phyloP scores from a whole-genome alignment of 2,113 vertebrate genomes.

The Pseudorasbora parva region DNA sequence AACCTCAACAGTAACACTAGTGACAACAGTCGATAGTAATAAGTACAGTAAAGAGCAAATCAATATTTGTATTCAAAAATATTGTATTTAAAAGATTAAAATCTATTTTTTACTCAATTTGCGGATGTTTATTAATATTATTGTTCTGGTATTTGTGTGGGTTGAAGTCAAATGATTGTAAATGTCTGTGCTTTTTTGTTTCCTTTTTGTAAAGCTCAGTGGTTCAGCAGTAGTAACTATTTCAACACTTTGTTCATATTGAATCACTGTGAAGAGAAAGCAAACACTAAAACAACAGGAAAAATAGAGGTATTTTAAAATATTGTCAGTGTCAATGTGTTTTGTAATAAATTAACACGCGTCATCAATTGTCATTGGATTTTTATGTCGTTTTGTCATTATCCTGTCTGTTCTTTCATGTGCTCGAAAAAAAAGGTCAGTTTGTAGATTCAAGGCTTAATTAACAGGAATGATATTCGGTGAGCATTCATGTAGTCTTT shows the following conservation, averaged over 20 bases:
- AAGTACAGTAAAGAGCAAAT: slow-evolving; percentile 78
- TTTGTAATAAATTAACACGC: slow-evolving; percentile 81
- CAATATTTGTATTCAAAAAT: slow-evolving; percentile 84
- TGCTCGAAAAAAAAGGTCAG: neutral
- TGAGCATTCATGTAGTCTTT: neutral
- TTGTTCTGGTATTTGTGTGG: slow-evolving; percentile 72
- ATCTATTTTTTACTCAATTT: slow-evolving; percentile 86
- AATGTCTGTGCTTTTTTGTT: slow-evolving; percentile 67
- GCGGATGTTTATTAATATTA: slow-evolving; percentile 79
- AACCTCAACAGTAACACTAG: slow-evolving; percentile 77
- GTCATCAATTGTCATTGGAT: slow-evolving; percentile 67
- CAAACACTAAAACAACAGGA: slow-evolving; percentile 70
- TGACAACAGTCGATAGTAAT: slow-evolving; percentile 70
- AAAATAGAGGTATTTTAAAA: slow-evolving; percentile 68
- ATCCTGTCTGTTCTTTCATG: slow-evolving; percentile 10
- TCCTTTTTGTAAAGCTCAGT: slow-evolving; percentile 65
- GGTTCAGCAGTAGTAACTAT: slow-evolving; percentile 70
- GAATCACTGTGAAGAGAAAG: slow-evolving; percentile 79
- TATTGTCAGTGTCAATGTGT: slow-evolving; percentile 80
- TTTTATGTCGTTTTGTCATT: slow-evolving; percentile 66
- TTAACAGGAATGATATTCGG: neutral
- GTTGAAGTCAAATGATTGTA: slow-evolving; percentile 72
- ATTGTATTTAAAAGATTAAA: slow-evolving; percentile 85
- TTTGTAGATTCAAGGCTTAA: neutral
- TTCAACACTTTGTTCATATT: slow-evolving; percentile 72